Percentiles rank a stretch among this genome's conserved stretches.
phyloP scores from a whole-genome alignment of 2,888 invertebrate species.

The Halictus quadricinctus region DNA sequence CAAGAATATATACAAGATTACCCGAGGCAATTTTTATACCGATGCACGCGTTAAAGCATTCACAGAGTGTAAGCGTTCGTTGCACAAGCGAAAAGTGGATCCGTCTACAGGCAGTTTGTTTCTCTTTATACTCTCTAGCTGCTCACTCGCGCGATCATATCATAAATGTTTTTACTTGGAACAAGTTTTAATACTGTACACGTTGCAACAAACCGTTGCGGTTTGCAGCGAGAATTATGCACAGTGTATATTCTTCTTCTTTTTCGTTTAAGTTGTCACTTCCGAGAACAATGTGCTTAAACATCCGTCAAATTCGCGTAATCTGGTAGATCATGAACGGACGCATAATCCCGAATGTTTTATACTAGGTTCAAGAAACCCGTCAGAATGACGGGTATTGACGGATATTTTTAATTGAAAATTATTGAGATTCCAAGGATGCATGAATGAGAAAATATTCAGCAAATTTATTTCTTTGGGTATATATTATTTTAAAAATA shows the following conservation, averaged over 20 bases:
- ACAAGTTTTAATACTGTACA: neutral
- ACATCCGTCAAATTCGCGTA: neutral
- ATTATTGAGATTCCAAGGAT: too few relatives aligned
- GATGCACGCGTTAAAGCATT: slow-evolving; percentile 23
- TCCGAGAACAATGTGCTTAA: neutral
- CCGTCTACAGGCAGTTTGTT: slow-evolving; percentile 31
- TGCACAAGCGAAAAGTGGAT: neutral
- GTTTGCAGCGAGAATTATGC: neutral
- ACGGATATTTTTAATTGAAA: too few relatives aligned
- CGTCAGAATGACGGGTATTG: too few relatives aligned
- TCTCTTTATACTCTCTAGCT: neutral
- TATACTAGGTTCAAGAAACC: too few relatives aligned
- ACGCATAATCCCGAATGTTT: neutral
- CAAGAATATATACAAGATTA: slow-evolving; percentile 14
- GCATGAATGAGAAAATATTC: too few relatives aligned
- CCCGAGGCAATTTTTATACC: slow-evolving; percentile 24
- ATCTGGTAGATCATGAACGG: neutral
- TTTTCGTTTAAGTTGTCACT: neutral
- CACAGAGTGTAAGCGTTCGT: slow-evolving; percentile 3
- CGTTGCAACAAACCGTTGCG: neutral
- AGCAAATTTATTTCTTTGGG: too few relatives aligned
- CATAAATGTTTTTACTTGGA: neutral
- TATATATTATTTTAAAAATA: too few relatives aligned
- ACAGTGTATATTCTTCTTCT: neutral
- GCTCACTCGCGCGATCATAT: neutral